phyloP scores from a whole-genome alignment of 2,888 invertebrate species.

The Diarsia brunnea region DNA sequence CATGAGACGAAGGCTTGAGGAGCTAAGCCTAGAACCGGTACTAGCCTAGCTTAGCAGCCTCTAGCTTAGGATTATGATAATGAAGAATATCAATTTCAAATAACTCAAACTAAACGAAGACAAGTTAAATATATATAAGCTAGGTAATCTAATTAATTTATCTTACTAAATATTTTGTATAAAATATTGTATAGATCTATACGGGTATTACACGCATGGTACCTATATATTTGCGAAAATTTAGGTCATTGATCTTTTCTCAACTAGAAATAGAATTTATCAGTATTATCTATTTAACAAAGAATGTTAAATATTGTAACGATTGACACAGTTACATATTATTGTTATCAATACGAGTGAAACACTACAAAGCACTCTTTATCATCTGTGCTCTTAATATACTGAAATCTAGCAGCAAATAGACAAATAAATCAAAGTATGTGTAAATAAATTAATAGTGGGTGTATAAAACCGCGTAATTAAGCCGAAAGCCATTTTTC shows the following conservation, averaged over 20 bases:
- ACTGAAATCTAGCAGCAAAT: not conserved
- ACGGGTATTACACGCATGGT: no score
- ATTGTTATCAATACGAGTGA: slow-evolving; percentile 4
- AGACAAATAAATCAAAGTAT: not conserved
- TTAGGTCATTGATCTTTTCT: not conserved
- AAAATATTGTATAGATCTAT: no score
- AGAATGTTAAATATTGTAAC: not conserved
- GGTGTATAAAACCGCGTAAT: no score
- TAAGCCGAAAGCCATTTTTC: not conserved
- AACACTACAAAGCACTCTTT: slow-evolving; percentile 18
- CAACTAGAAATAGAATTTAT: not conserved
- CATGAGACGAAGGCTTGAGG: not conserved
- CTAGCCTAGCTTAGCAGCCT: slow-evolving; percentile 4
- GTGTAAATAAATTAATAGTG: not conserved
- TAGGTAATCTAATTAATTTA: no score
- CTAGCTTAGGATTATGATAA: slow-evolving; percentile 12
- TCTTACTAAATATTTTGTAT: no score
- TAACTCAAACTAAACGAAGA: not conserved
- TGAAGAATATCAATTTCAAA: slow-evolving; percentile 3
- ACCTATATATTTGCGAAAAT: no score
- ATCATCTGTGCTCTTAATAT: not conserved
- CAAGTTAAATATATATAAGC: not conserved
- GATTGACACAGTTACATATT: not conserved
- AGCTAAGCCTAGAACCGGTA: not conserved
- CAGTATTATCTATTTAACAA: not conserved